Conservation (phyloP, 2,888 invertebrate genomes). For the Augiades crinisus region DNA sequence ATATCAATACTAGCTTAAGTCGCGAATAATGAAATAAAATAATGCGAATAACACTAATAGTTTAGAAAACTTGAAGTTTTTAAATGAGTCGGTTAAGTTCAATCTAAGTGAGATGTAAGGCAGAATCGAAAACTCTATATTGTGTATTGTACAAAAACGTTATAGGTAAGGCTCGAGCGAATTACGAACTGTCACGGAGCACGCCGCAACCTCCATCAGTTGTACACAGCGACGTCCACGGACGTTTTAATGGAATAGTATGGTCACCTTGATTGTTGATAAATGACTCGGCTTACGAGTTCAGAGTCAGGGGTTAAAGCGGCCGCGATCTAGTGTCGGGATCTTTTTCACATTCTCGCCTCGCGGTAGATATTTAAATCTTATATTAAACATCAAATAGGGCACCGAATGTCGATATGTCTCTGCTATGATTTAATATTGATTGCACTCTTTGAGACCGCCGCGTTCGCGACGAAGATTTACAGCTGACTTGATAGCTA, state of each 20-base stretch:
- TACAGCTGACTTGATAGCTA: constrained; percentile 63
- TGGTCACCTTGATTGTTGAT: constrained; percentile 67
- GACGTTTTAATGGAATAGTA: constrained; percentile 24
- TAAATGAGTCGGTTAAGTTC: no score
- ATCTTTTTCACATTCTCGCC: constrained; percentile 59
- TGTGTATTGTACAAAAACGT: no score
- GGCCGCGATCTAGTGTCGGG: constrained; percentile 64
- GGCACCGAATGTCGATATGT: constrained; percentile 48
- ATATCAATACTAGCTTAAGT: no score
- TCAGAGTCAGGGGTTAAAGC: constrained; percentile 71
- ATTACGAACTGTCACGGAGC: not conserved
- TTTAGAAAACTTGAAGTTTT: no score
- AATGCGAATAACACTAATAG: no score
- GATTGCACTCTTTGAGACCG: constrained; percentile 64
- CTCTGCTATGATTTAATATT: constrained; percentile 71
- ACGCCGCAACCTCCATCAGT: not conserved
- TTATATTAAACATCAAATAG: constrained; percentile 32
- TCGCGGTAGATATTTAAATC: constrained; percentile 50
- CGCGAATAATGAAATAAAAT: no score
- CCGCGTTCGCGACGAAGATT: constrained; percentile 54
- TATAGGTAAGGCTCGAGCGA: no score
- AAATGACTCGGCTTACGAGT: constrained; percentile 72
- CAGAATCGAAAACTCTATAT: no score
- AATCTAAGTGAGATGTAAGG: no score
- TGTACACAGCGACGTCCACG: constrained; percentile 6